Base-by-base conservation (phyloP, 2,888 invertebrate species). In the Campoplex nolae region DNA sequence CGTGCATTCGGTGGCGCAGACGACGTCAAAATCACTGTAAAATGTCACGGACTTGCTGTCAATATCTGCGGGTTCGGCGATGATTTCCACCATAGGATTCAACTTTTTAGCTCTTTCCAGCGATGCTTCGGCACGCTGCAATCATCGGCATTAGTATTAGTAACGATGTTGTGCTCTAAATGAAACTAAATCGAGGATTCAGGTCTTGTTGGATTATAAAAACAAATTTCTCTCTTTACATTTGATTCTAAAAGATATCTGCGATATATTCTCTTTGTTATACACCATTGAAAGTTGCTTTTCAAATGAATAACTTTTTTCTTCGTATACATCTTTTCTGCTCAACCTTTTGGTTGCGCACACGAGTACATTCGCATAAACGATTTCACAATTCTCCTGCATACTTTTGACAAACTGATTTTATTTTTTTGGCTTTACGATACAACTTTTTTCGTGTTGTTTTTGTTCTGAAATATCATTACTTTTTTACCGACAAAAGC, bases 21-120 rank as follows among this genome's bases (percentile, higher is more conserved):
- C 97, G 3, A 99, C 97, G 93, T 98, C 97, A 93, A 97, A 99
- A 62, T 95, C 93, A 42, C 95, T 94, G 92, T 98, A 98, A 93
- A 96, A 99, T 1, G 96, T 96, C 73, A 97, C 96, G 0, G 96
- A 95, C 91, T 98, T 97, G 45, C 96, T 95, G 16, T 96, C 95
- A 0, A 98, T 95, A 18, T 96, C 94, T 54, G 96, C 95, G 0
- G 96, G 96, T 91, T 97, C 97, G 0, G 96, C 95, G 0, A 95
- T 95, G 65, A 99, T 96, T 89, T 97, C 96, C 0, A 99, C 99
- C 97, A 99, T 97, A 0, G 99, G 98, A 95, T 99, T 99, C 89
- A 99, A 95, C 79, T 97, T 97, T 92, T 97, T 97, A 0, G 98
- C 97, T 91, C 97, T 96, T 73, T 95, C 95, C 68, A 97, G 93